Evolutionary conservation across 2,888 invertebrate species (phyloP).

Genomic region (Acleris laterana): DNA sequence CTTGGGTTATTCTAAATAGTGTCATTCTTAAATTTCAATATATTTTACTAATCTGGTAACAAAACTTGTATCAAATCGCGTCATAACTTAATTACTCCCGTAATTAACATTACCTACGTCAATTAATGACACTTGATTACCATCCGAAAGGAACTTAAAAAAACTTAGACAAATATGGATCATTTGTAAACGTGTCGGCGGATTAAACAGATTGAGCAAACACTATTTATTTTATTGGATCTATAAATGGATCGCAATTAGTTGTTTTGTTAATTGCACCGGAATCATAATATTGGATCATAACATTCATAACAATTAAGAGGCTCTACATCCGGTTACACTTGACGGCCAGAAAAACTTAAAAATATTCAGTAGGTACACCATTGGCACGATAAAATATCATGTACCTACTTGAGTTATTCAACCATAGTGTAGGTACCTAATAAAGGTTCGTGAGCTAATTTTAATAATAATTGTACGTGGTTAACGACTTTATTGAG

Average conservation of each 20-base stretch:
- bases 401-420: neutral
- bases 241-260: constrained; percentile 25
- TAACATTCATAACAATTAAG: constrained; percentile 21
- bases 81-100: too few relatives aligned
- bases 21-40: too few relatives aligned
- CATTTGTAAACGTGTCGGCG: neutral
- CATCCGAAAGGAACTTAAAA: constrained; percentile 1
- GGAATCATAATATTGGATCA: constrained; percentile 11
- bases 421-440: too few relatives aligned
- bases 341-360: constrained; percentile 5
- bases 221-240: constrained; percentile 27
- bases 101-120: too few relatives aligned
- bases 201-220: constrained; percentile 22
- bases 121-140: neutral
- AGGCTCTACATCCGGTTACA: constrained; percentile 12
- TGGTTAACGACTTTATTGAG: too few relatives aligned
- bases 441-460: too few relatives aligned
- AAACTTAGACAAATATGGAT: neutral
- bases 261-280: constrained; percentile 12
- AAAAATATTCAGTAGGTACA: too few relatives aligned
- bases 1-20: too few relatives aligned
- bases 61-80: too few relatives aligned
- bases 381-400: neutral
- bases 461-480: too few relatives aligned
- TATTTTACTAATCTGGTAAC: too few relatives aligned